A percentile compares a stretch with the other conserved stretches of the same genome.
phyloP scores from a whole-genome alignment of 2,888 invertebrate genomes.

The Steinernema carpocapsae region DNA sequence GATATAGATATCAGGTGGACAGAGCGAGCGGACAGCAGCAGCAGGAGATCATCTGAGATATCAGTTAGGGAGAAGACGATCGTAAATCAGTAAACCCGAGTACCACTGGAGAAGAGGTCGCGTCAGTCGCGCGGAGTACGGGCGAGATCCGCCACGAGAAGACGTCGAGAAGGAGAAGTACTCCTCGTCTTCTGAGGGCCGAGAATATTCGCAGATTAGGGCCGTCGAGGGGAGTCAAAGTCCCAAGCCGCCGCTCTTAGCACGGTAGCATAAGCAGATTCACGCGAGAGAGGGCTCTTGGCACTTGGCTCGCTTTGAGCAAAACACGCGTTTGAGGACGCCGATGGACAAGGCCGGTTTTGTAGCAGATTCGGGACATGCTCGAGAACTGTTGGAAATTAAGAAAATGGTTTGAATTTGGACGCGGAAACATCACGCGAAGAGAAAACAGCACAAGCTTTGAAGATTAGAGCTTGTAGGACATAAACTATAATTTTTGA shows the following conservation, averaged over 20 bases:
- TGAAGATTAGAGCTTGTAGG: too few species aligned
- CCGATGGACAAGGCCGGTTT: neutral
- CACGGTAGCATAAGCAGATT: conserved; percentile 26
- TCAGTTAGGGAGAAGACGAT: conserved; percentile 22
- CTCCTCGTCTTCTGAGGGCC: neutral
- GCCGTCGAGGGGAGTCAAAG: conserved; percentile 11
- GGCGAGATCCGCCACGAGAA: neutral
- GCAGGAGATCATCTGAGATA: conserved; percentile 23
- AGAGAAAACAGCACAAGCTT: too few species aligned
- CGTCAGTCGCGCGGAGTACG: neutral
- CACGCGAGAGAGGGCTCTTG: conserved; percentile 25
- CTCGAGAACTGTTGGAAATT: too few species aligned
- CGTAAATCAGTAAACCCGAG: conserved; percentile 32
- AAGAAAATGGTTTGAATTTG: too few species aligned
- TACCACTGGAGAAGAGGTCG: conserved; percentile 32
- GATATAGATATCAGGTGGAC: conserved; percentile 25
- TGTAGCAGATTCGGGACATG: too few species aligned
- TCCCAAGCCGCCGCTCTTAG: conserved; percentile 31
- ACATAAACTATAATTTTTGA: too few species aligned
- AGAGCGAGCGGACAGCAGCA: conserved; percentile 15
- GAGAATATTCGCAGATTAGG: conserved; percentile 29
- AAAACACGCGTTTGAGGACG: conserved; percentile 17
- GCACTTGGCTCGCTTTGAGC: conserved; percentile 13
- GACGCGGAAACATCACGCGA: too few species aligned
- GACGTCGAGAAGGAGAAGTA: conserved; percentile 2